Evolutionary conservation across 2,797 vertebrate genomes (phyloP).

Genomic region (Telmatherina bonti): DNA sequence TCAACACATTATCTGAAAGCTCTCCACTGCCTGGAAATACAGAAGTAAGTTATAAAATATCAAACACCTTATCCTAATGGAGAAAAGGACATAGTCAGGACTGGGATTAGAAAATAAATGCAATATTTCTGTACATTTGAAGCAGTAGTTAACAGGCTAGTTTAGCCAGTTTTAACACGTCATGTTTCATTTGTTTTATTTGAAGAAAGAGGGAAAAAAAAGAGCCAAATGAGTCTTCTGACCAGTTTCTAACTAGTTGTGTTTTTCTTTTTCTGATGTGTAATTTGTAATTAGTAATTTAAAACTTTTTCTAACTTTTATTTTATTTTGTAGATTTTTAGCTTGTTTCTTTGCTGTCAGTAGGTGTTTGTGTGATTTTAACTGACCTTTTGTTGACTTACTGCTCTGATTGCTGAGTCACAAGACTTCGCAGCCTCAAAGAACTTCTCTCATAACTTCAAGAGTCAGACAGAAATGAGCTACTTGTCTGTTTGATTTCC

Average conservation of each 20-base stretch:
- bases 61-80: not conserved
- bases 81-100: not conserved
- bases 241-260: too few relatives aligned
- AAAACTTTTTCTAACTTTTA: not conserved
- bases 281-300: not conserved
- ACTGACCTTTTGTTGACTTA: conserved; percentile 28
- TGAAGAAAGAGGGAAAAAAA: too few relatives aligned
- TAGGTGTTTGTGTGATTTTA: conserved; percentile 7
- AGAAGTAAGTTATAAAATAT: conserved; percentile 67
- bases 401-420: conserved; percentile 45
- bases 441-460: conserved; percentile 36
- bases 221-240: not conserved
- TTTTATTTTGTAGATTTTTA: not conserved
- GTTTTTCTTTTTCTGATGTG: too few relatives aligned
- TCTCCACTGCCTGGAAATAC: conserved; percentile 68
- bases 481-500: conserved; percentile 9
- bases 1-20: conserved; percentile 63
- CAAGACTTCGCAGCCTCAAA: conserved; percentile 46
- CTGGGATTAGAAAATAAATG: not conserved
- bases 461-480: conserved; percentile 34
- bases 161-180: too few relatives aligned
- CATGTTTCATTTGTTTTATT: not conserved
- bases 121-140: not conserved
- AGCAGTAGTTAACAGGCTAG: not conserved
- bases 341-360: not conserved